Conservation (phyloP, 2,888 invertebrate genomes). For the Ichneumon xanthorius region DNA sequence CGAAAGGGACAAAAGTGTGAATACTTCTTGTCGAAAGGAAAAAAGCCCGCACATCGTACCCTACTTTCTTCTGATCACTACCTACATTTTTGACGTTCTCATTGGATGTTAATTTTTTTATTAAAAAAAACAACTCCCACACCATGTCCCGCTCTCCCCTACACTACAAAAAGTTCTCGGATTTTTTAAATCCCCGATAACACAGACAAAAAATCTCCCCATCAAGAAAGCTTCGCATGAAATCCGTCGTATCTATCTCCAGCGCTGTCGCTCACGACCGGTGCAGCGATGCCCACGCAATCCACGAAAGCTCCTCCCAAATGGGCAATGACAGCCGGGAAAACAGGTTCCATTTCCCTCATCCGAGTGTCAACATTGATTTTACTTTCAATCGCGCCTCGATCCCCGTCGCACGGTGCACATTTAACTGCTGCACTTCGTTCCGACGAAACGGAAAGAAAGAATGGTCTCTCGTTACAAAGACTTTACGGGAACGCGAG, state of each 20-base stretch:
- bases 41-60: too few relatives aligned
- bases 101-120: too few relatives aligned
- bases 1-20: too few relatives aligned
- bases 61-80: too few relatives aligned
- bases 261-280: neutral
- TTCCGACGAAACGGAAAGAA: conserved; percentile 18
- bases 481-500: conserved; percentile 59
- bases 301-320: neutral
- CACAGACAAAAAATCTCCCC: neutral
- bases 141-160: too few relatives aligned
- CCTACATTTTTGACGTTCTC: too few relatives aligned
- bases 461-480: conserved; percentile 56
- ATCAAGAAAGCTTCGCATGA: neutral
- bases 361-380: conserved; percentile 18
- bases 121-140: too few relatives aligned
- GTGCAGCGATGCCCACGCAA: neutral
- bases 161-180: too few relatives aligned
- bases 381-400: conserved; percentile 32
- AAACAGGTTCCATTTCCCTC: neutral
- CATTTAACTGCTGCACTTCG: neutral
- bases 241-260: neutral
- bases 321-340: conserved; percentile 11
- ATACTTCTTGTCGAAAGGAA: too few relatives aligned
- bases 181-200: too few relatives aligned
- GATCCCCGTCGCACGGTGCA: neutral